These are phyloP conservation scores for Drosophila athabasca DNA, from an alignment of 1,140 invertebrate genomes.

Conservation along the genomic window DNA sequence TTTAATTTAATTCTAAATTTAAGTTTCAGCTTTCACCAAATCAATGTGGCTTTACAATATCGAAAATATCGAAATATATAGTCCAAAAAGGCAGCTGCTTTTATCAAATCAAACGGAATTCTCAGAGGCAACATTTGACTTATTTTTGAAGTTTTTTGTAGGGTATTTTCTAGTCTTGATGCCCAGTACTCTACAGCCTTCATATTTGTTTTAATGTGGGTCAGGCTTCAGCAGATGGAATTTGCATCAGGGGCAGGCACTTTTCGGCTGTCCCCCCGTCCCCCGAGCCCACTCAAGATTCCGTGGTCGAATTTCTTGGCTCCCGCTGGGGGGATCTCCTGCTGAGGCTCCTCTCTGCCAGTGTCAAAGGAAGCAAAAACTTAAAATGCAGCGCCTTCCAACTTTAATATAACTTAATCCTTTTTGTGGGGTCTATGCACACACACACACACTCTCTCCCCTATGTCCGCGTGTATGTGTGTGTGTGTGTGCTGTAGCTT, in stretches of 20 bases:
- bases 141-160: no score
- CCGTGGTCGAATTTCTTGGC: slow-evolving; percentile 1
- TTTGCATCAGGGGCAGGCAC: slow-evolving; percentile 54
- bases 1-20: slow-evolving; percentile 7
- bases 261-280: slow-evolving; percentile 15
- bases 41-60: slow-evolving; percentile 14
- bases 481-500: slow-evolving; percentile 47
- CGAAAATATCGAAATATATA: no score
- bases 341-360: slow-evolving; percentile 1
- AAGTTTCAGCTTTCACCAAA: slow-evolving; percentile 3
- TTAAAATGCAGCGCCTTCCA: slow-evolving; percentile 67
- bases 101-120: no score
- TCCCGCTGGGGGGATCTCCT: no score
- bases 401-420: slow-evolving; percentile 80
- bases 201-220: slow-evolving; percentile 52
- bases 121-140: no score
- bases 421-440: slow-evolving; percentile 36
- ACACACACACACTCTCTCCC: neutral
- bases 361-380: slow-evolving; percentile 46
- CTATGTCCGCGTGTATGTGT: slow-evolving; percentile 24
- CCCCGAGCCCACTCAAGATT: slow-evolving; percentile 15
- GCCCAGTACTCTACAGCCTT: no score
- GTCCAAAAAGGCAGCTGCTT: no score
- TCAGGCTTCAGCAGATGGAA: slow-evolving; percentile 36
- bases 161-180: no score